These are phyloP conservation scores for Onychorhynchus coronatus DNA, from an alignment of 2,113 vertebrate genomes.

Conservation along the genomic window DNA sequence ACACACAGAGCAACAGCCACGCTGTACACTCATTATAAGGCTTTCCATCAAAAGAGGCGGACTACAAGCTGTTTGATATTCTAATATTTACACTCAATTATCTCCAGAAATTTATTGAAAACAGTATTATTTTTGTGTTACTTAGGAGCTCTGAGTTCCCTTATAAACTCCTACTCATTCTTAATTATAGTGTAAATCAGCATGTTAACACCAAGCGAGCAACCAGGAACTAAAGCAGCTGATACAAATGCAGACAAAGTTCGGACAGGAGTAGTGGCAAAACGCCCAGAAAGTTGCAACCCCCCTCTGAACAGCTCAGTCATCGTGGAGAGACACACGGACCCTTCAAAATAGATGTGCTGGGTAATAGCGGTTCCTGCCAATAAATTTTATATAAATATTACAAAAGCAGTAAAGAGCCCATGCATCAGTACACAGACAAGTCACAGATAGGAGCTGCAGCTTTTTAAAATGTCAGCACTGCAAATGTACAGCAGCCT, in stretches of 20 bases:
- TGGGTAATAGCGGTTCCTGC: not conserved
- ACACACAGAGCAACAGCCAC: not conserved
- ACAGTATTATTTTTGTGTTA: not conserved
- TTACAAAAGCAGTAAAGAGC: constrained; percentile 8
- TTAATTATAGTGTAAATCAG: constrained; percentile 29
- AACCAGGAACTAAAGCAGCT: not conserved
- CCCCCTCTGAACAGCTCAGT: not conserved
- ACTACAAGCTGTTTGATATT: not conserved
- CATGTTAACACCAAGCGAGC: not conserved
- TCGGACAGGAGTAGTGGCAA: constrained; percentile 10
- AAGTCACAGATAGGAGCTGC: not conserved
- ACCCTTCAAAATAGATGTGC: not conserved
- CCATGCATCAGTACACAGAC: not conserved
- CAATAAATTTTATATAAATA: constrained; percentile 16
- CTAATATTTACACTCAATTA: constrained; percentile 5
- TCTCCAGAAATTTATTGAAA: constrained; percentile 1
- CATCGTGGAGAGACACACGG: not conserved
- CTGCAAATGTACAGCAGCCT: not conserved
- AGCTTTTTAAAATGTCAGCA: constrained; percentile 50
- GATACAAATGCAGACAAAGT: not conserved
- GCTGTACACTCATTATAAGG: not conserved
- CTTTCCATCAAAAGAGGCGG: not conserved
- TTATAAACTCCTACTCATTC: constrained; percentile 11
- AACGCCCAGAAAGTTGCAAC: constrained; percentile 12
- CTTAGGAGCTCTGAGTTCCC: not conserved